These are phyloP conservation scores for Antrozous pallidus DNA, from an alignment of 2,797 vertebrate species.

Conservation along the genomic window DNA sequence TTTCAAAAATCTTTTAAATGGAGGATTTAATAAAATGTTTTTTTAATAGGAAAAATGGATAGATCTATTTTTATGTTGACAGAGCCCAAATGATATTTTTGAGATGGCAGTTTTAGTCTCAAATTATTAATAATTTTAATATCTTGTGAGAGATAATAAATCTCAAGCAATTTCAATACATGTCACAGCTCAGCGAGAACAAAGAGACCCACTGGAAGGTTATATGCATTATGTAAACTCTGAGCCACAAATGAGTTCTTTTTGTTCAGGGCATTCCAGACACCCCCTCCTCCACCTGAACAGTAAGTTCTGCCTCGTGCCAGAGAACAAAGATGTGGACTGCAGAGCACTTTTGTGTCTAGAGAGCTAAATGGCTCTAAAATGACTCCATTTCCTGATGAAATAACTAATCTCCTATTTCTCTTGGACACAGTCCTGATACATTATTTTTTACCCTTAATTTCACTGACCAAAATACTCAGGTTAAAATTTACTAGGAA, in stretches of 20 bases:
- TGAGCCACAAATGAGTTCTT: constrained; percentile 28
- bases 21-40: not conserved
- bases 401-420: constrained; percentile 57
- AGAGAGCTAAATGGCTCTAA: constrained; percentile 33
- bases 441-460: constrained; percentile 50
- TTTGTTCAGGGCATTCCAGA: constrained; percentile 14
- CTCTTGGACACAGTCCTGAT: constrained; percentile 56
- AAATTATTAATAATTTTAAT: not conserved
- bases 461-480: constrained; percentile 39
- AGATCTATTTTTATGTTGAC: constrained; percentile 14
- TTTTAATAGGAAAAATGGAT: not conserved
- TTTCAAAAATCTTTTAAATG: constrained; percentile 23
- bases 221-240: not conserved
- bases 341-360: constrained; percentile 31
- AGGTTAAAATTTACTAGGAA: constrained; percentile 67
- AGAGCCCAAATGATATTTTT: constrained; percentile 51
- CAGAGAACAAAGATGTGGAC: constrained; percentile 48
- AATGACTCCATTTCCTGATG: constrained; percentile 50
- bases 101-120: constrained; percentile 3
- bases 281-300: not conserved
- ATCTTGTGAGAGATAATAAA: constrained; percentile 34
- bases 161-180: constrained; percentile 24
- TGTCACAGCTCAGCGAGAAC: constrained; percentile 13
- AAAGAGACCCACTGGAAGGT: constrained; percentile 19
- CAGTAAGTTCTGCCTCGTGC: constrained; percentile 32